A percentile compares a stretch with the other conserved stretches of the same genome.
Evolutionary conservation across 1,140 invertebrate species (phyloP).

Genomic region (Conopomorpha cramerella): DNA sequence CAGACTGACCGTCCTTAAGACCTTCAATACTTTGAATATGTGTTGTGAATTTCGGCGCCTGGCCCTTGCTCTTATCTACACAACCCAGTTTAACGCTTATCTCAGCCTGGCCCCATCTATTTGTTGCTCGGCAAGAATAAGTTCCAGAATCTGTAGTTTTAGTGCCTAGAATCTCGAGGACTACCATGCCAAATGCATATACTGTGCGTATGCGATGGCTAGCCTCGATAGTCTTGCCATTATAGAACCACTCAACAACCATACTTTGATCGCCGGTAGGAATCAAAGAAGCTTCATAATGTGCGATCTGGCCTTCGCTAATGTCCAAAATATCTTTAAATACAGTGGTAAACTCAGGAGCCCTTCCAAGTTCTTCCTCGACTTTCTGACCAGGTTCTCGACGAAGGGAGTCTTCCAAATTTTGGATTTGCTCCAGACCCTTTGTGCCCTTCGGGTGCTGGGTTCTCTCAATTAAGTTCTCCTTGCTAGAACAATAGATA

Average conservation of each 20-base stretch:
- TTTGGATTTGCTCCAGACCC: conserved; percentile 88
- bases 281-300: conserved; percentile 91
- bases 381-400: conserved; percentile 68
- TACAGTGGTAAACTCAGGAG: conserved; percentile 86
- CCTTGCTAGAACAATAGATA: conserved; percentile 81
- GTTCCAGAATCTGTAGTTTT: conserved; percentile 86
- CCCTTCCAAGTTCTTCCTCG: conserved; percentile 77
- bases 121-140: conserved; percentile 86
- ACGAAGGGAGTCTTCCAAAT: conserved; percentile 84
- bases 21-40: conserved; percentile 85
- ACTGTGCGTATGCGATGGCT: conserved; percentile 89
- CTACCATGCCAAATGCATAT: conserved; percentile 94
- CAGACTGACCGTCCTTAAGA: conserved; percentile 88
- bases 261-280: conserved; percentile 95
- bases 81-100: conserved; percentile 84
- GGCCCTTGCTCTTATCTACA: conserved; percentile 81
- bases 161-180: conserved; percentile 88
- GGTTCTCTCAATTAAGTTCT: conserved; percentile 82
- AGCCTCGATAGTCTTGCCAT: conserved; percentile 85
- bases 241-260: conserved; percentile 97
- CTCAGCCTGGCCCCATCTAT: conserved; percentile 86
- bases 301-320: conserved; percentile 88
- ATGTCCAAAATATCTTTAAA: conserved; percentile 82
- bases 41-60: conserved; percentile 82
- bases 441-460: conserved; percentile 93